These are phyloP conservation scores for Enchytraeus crypticus DNA, from an alignment of 2,888 invertebrate species.

Conservation along the genomic window DNA sequence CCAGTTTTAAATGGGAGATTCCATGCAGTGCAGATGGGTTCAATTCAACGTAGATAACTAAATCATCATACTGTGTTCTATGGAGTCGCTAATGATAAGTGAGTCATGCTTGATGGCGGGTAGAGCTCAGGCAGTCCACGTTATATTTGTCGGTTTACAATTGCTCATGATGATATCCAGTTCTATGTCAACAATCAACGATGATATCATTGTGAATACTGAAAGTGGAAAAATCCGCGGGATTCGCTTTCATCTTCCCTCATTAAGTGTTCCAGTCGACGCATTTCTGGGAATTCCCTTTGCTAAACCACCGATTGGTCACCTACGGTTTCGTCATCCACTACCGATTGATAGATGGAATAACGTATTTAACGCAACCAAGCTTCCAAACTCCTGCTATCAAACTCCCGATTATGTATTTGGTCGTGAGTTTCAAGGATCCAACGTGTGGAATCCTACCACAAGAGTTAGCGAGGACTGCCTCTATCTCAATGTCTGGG, in stretches of 20 bases:
- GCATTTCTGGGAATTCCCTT: constrained; percentile 46
- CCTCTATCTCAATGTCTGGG: constrained; percentile 84
- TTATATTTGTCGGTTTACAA: too few species aligned
- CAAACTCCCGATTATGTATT: constrained; percentile 25
- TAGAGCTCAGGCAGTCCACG: too few species aligned
- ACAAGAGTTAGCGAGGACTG: constrained; percentile 68
- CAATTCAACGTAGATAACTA: too few species aligned
- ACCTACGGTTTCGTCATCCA: constrained; percentile 41
- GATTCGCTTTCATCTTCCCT: constrained; percentile 18
- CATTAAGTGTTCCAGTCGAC: constrained; percentile 27
- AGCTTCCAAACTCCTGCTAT: constrained; percentile 28
- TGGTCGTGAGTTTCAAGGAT: constrained; percentile 19
- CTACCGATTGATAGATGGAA: constrained; percentile 38
- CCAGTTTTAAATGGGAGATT: too few species aligned
- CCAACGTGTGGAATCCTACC: constrained; percentile 23
- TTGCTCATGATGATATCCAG: too few species aligned
- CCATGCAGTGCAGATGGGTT: too few species aligned
- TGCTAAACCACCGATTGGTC: constrained; percentile 58
- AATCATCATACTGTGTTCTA: too few species aligned
- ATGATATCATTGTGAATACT: constrained; percentile 23
- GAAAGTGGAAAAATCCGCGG: constrained; percentile 23
- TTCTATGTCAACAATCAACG: constrained; percentile 1
- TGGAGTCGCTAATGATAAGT: too few species aligned
- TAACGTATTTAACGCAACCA: constrained; percentile 63
- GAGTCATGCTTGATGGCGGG: too few species aligned